These are phyloP conservation scores for Coendou prehensilis DNA, from an alignment of 2,797 vertebrate species.

Conservation along the genomic window DNA sequence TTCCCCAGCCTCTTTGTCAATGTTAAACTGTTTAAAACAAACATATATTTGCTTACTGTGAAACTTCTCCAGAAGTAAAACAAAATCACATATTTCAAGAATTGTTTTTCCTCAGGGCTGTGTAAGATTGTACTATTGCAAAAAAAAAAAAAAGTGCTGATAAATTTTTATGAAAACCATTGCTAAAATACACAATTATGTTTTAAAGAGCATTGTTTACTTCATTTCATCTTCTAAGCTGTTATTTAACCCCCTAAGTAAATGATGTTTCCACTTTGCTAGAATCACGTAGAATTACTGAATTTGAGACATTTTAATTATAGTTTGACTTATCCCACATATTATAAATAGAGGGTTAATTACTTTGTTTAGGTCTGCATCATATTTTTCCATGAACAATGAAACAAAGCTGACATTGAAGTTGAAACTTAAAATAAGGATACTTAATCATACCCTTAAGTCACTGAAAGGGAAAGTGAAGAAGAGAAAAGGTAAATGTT, in stretches of 20 bases:
- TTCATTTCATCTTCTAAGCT: slow-evolving; percentile 19
- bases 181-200: background rate
- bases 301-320: background rate
- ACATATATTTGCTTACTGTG: background rate
- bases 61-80: background rate
- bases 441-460: background rate
- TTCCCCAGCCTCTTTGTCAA: slow-evolving; percentile 97
- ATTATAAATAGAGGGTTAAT: slow-evolving; percentile 38
- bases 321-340: background rate
- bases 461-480: background rate
- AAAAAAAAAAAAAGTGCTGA: background rate
- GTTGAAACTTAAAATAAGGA: background rate
- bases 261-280: slow-evolving; percentile 27
- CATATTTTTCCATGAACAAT: background rate
- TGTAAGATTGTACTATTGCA: background rate
- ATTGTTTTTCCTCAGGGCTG: background rate
- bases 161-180: background rate
- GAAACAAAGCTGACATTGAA: slow-evolving; percentile 14
- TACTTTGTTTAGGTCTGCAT: background rate
- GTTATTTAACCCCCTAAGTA: background rate
- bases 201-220: background rate
- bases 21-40: slow-evolving; percentile 92
- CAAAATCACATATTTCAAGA: background rate
- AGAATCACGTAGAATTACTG: slow-evolving; percentile 1
- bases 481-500: background rate